Evolutionary conservation across 1,140 invertebrate species (phyloP), one percentile per base, ranked within the genome.

Genomic region (Caerostris darwini): DNA sequence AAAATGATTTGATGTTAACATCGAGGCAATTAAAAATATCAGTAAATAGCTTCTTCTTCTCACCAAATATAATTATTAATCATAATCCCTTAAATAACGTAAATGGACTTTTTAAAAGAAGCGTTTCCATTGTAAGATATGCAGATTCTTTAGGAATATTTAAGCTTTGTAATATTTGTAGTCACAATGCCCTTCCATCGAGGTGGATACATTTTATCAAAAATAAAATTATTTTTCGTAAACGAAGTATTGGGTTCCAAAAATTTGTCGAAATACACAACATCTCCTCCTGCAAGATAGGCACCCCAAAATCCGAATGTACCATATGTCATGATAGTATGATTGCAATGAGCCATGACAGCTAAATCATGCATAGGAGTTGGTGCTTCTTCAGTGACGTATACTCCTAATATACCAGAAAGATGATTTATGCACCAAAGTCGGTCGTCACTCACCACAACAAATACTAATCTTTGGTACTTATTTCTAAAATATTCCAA

Each of bases 371-470:
- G 61, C 10, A 93, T 94, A 1, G 95, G 95, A 71, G 94, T 94
- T 8, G 93, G 57, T 7, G 58, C 17, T 17, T 89, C 58, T 81
- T 61, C 19, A 3, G 53, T 14, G 54, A 89, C 54, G 50, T 59
- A 14, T 7, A 94, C 95, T 67, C 95, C 96, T 59, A 95, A 59
- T 2, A 8, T 95, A 53, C 95, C 95, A 59, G 91, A 81, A 10
- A 95, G 57, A 85, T 95, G 92, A 14, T 90, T 59, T 17, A 96
- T 96, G 95, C 97, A 97, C 97, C 97, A 97, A 4, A 91, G 94
- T 71, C 97, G 97, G 95, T 97, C 97, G 95, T 97, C 97, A 95
- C 97, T 97, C 67, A 97, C 96, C 4, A 97, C 96, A 53, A 97
- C 95, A 95, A 97, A 97, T 6, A 97, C 94, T 5, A 96, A 96